Base-by-base conservation (phyloP, 2,888 invertebrate genomes). In the Cenopis cana region DNA sequence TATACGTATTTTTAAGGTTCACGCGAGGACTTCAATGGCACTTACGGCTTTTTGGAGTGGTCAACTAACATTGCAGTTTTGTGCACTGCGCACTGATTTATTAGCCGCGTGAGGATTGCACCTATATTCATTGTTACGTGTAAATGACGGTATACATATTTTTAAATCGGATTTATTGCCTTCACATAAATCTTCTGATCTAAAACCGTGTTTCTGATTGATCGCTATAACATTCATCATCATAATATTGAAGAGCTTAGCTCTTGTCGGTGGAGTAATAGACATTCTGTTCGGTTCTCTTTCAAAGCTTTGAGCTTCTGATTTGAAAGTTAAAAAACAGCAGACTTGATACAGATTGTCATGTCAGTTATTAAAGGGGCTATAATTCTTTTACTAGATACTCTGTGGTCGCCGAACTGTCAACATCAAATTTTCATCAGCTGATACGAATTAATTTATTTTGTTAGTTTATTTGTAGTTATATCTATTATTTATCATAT, bases 11-110 rank as follows among this genome's bases (percentile, higher is more conserved):
- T 46, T 8, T n/a, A 46, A 46, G 6, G 46, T n/a, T n/a, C n/a
- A 46, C 46, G 46, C 46, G 46, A 20, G 14, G 54, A 20, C n/a
- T 36, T 12, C 52, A n/a, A 38, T 54, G 20, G 36, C 38, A 24
- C 54, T 54, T 64, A 41, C 38, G 54, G 38, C 11, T 18, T 64
- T 20, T 54, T 14, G n/a, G 3, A 18, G 6, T 52, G 33, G 29
- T 18, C n/a, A 10, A 38, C 14, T 24, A 38, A 75, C 77, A 81
- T 79, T 82, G 85, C 83, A 85, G 84, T 86, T 87, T 86, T 86
- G 85, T 85, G 82, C 87, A 84, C 68, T 82, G 83, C 81, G 79
- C 84, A 79, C 81, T 87, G 90, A 90, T 90, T 90, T 90, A 90
- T 89, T 83, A 83, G 77, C 84, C 82, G 83, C 87, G 85, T 84